Evolutionary conservation across 2,797 vertebrate species (phyloP).

Genomic region (Vultur gryphus): DNA sequence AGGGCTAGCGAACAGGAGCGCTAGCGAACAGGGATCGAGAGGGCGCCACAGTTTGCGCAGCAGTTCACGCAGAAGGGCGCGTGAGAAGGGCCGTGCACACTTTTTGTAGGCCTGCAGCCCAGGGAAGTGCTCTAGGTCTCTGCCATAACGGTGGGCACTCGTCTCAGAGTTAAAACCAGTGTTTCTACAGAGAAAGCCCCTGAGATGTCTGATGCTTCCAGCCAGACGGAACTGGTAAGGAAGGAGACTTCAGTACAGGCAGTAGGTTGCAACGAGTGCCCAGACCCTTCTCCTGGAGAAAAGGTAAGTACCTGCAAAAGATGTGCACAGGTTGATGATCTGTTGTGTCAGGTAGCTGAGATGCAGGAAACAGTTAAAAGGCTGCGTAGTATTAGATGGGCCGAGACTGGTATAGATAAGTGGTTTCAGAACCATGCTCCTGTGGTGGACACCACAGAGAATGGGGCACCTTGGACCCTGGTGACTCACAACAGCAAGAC

Average conservation of each 20-base stretch:
- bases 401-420: background rate
- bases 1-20: background rate
- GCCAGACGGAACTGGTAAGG: background rate
- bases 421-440: background rate
- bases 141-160: background rate
- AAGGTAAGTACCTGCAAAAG: background rate
- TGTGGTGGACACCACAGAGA: background rate
- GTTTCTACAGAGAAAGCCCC: background rate
- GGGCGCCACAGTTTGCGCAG: background rate
- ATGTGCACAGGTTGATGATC: background rate
- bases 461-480: too few relatives aligned
- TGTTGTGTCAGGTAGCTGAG: background rate
- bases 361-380: background rate
- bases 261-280: background rate
- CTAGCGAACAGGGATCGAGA: background rate
- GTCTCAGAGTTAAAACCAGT: background rate
- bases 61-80: fast-evolving
- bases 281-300: too few relatives aligned
- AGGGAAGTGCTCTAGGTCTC: background rate
- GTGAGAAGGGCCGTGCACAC: background rate
- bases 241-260: background rate
- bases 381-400: too few relatives aligned
- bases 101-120: background rate
- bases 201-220: background rate
- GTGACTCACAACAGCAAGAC: background rate